Conservation (phyloP, 2,888 invertebrate genomes). For the Drosophila seclusa region DNA sequence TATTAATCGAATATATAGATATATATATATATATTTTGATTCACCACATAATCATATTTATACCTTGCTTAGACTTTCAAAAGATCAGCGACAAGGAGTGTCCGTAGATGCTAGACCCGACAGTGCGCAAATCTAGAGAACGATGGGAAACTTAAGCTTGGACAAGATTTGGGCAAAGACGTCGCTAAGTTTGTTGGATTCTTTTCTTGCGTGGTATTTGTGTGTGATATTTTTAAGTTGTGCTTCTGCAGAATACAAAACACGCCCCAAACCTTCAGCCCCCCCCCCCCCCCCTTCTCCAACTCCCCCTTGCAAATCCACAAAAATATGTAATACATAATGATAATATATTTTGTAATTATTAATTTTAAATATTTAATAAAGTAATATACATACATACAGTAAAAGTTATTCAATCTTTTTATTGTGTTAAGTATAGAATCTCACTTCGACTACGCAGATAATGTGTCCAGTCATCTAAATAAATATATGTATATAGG, state of each 20-base stretch:
- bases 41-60: neutral
- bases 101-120: constrained; percentile 80
- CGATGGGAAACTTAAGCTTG: constrained; percentile 43
- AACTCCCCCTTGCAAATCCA: constrained; percentile 5
- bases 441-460: constrained; percentile 3
- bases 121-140: constrained; percentile 46
- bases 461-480: constrained; percentile 4
- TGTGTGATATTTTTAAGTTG: constrained; percentile 84
- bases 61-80: constrained; percentile 79
- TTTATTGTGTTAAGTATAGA: neutral
- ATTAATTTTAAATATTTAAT: constrained; percentile 75
- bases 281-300: neutral
- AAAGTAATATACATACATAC: constrained; percentile 66
- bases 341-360: constrained; percentile 76
- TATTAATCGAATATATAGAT: neutral
- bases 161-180: constrained; percentile 24
- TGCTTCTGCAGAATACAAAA: constrained; percentile 75
- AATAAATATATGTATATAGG: constrained; percentile 4
- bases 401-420: constrained; percentile 12
- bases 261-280: constrained; percentile 38
- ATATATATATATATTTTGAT: neutral
- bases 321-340: constrained; percentile 63
- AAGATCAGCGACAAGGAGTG: constrained; percentile 84
- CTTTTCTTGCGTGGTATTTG: constrained; percentile 81
- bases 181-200: constrained; percentile 48